These are phyloP conservation scores for Contarinia nasturtii DNA, from an alignment of 1,140 invertebrate genomes.

Conservation along the genomic window DNA sequence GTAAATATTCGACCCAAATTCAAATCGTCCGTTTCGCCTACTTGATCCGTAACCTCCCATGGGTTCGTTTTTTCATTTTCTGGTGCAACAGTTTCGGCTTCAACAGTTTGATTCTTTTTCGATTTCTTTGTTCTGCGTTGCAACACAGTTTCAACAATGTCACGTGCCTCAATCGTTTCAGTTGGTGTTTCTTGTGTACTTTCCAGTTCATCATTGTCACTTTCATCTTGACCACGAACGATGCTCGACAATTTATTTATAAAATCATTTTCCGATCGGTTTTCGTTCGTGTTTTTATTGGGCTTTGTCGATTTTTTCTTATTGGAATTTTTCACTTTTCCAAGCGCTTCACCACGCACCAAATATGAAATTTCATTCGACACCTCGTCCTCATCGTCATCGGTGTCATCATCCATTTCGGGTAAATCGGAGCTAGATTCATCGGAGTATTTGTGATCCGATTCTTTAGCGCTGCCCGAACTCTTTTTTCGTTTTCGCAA, in stretches of 20 bases:
- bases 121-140: conserved; percentile 2
- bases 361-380: neutral
- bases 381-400: neutral
- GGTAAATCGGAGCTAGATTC: too few relatives aligned
- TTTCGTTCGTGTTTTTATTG: neutral
- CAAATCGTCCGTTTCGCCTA: neutral
- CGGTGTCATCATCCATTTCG: neutral
- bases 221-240: neutral
- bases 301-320: neutral
- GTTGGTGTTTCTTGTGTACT: conserved; percentile 3
- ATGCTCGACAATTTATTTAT: neutral
- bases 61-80: neutral
- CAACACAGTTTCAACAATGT: conserved; percentile 16
- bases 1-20: neutral
- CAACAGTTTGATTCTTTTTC: neutral
- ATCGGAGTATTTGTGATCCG: neutral
- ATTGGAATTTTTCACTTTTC: neutral
- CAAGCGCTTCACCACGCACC: neutral
- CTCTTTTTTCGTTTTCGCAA: neutral
- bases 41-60: neutral
- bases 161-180: conserved; percentile 11
- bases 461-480: neutral
- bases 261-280: neutral
- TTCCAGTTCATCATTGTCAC: conserved; percentile 1
- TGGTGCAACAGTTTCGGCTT: neutral